Evolutionary conservation across 1,140 invertebrate species (phyloP), one percentile per base, ranked within the genome.

Genomic region (Chironomus striatipennis): DNA sequence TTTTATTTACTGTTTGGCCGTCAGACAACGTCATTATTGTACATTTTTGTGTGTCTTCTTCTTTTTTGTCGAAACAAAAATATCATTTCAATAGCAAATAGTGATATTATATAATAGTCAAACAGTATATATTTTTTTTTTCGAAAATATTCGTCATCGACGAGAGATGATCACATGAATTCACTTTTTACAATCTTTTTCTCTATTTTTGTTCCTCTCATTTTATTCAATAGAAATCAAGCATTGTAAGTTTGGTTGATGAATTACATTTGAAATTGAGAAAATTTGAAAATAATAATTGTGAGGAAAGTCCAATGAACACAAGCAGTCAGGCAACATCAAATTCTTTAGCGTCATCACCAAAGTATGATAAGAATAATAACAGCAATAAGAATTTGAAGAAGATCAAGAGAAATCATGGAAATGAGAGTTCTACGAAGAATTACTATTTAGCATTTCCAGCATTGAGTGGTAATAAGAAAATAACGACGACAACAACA

Each of bases 241-340:
- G 80, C 67, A 84, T 86, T 75, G 83, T 85, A 79, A 80, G 76
- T 73, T 77, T 87, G 24, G 82, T 87, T 42, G 85, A 86, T 77
- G 85, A 86, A 78, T 77, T 86, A 43, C 65, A 70, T 17, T 70
- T 18, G 18, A 70, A 70, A 18, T 70, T 70, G 20, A 18, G 65
- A 20, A 70, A 70, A 70, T 18, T 70, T 70, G 65, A 70, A 20
- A 70, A 2, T 6, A 70, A n/a, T n/a, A 57, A 70, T 17, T 70
- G 17, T 7, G 65, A 70, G 20, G 65, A 70, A 57, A 70, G 65
- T 21, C 18, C 65, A 57, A 57, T 57, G 47, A 57, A 57, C 15
- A 34, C 24, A 34, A 34, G 5, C 24, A 57, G 47, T 15, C 47
- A 10, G 15, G n/a, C 47, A n/a, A n/a, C 47, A n/a, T n/a, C n/a